Evolutionary conservation across 2,113 vertebrate species (phyloP).

Genomic region (Craseonycteris thonglongyai): DNA sequence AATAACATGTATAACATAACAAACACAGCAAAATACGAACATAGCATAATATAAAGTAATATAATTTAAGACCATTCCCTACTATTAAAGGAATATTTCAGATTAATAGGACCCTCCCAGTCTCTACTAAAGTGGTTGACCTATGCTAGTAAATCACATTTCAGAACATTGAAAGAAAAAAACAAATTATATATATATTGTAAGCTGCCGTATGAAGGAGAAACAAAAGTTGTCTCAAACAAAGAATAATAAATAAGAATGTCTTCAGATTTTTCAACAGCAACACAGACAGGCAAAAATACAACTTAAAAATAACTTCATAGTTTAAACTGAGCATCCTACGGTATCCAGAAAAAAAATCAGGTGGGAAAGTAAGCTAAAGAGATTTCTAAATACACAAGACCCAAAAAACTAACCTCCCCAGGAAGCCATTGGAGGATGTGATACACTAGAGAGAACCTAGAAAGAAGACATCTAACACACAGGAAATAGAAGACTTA

Average conservation of each 20-base stretch:
- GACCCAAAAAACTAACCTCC: neutral
- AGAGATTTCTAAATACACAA: neutral
- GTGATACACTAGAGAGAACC: neutral
- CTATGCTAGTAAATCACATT: neutral
- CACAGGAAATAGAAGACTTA: neutral
- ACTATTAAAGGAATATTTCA: neutral
- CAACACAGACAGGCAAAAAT: neutral
- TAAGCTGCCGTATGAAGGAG: accelerated
- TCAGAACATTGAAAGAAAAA: neutral
- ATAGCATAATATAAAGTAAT: neutral
- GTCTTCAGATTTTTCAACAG: neutral
- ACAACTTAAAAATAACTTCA: neutral
- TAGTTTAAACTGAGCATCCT: neutral
- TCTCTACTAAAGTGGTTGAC: neutral
- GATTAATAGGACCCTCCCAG: too few species aligned
- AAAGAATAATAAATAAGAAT: neutral
- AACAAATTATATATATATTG: too few species aligned
- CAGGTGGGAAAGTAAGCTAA: neutral
- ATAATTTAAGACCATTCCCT: neutral
- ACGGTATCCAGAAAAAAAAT: neutral
- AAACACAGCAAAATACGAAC: neutral
- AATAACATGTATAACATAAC: neutral
- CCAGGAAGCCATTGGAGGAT: neutral
- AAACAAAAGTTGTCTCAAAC: neutral
- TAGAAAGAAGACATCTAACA: neutral